A percentile compares a stretch with the other conserved stretches of the same genome.
Conservation (phyloP, 2,888 invertebrate genomes). For the Cosmia pyralina region DNA sequence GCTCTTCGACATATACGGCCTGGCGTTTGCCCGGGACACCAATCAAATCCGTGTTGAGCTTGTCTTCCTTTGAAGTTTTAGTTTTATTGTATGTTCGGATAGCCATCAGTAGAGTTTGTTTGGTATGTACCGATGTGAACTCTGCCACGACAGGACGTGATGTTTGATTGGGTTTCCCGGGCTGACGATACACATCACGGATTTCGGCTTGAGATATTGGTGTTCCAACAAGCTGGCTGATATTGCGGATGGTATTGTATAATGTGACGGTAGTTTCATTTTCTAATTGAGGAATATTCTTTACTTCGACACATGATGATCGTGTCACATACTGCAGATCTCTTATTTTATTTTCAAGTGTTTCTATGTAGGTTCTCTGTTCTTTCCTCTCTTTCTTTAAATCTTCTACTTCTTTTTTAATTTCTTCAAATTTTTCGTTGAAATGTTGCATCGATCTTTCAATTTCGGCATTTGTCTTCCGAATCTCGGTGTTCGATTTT, state of each 20-base stretch:
- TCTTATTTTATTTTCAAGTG: background rate
- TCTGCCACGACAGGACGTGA: slow-evolving; percentile 14
- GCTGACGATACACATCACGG: slow-evolving; percentile 16
- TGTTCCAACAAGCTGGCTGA: background rate
- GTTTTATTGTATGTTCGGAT: slow-evolving; percentile 18
- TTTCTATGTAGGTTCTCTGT: background rate
- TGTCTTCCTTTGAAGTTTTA: slow-evolving; percentile 9
- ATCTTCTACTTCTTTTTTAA: background rate
- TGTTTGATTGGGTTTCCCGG: slow-evolving; percentile 9
- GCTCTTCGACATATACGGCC: slow-evolving; percentile 11
- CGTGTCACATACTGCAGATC: background rate
- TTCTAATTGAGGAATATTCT: too few species aligned
- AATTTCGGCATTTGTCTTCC: slow-evolving; percentile 17
- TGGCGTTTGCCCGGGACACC: slow-evolving; percentile 11
- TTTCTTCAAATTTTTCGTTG: slow-evolving; percentile 13
- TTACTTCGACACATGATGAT: too few species aligned
- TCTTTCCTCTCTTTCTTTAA: background rate
- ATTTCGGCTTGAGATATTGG: slow-evolving; percentile 3
- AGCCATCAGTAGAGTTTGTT: slow-evolving; percentile 4
- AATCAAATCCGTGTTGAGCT: background rate
- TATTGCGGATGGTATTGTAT: too few species aligned
- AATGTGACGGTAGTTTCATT: too few species aligned
- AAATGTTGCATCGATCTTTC: slow-evolving; percentile 7
- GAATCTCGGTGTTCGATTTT: slow-evolving; percentile 13
- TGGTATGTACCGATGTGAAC: slow-evolving; percentile 13